Evolutionary conservation across 1,140 invertebrate species (phyloP), one percentile per base, ranked within the genome.

Genomic region (Andricus grossulariae): DNA sequence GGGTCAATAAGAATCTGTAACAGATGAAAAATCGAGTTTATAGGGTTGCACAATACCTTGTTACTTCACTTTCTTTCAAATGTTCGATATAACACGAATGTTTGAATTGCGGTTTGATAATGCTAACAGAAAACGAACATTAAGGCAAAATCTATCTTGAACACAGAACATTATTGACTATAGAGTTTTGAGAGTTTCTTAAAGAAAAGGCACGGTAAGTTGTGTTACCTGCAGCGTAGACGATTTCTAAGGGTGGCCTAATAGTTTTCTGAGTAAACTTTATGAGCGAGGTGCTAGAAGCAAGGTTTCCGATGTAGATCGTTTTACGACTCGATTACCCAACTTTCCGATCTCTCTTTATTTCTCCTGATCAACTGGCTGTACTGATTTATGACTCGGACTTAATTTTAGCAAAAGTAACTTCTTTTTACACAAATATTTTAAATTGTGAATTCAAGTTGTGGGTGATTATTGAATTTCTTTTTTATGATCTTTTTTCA

Each of bases 191-290:
- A 66, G n/a, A 45, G 25, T 66, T 66, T 39, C 25, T 39, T 16
- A 3, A 11, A 19, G 19, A 21, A 55, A 4, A 10, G 18, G 12
- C 18, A 32, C 15, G 32, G 32, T 66, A 66, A 39, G 39, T n/a
- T 66, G 15, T 39, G 5, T 66, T 39, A 39, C 60, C 60, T 66
- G 60, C 60, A 15, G n/a, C 60, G 45, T 45, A 39, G 60, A 32
- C 25, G 32, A 66, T 66, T 66, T 66, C 60, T 39, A 66, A 66
- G 32, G 25, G 60, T 16, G 8, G 32, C n/a, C 25, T 39, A 66
- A 66, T 66, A 66, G 60, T 66, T 66, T 66, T 32, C 60, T 66
- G 60, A 45, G 39, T 66, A 66, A 66, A 21, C 60, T 39, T 66
- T 13, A 66, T 45, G n/a, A 66, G 32, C n/a, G 32, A 32, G 12